Evolutionary conservation across 23 tunicate genomes (phyloP).

Genomic region (Clavelina lepadiformis): DNA sequence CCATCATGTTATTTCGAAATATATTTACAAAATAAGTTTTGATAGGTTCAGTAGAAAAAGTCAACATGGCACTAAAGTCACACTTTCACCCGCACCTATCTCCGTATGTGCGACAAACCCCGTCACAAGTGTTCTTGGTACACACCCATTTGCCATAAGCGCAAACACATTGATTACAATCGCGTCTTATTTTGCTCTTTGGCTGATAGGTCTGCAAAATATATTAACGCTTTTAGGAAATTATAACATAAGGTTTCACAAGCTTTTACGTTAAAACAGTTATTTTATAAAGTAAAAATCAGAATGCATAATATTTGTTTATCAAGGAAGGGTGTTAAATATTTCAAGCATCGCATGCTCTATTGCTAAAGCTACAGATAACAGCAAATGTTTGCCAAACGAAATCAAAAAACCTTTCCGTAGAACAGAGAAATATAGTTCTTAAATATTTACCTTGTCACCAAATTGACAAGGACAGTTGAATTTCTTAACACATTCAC

Average conservation of each 20-base stretch:
- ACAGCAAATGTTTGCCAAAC: neutral
- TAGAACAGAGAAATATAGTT: no score
- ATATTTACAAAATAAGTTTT: neutral
- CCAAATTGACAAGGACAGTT: constrained; percentile 97
- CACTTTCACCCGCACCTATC: constrained; percentile 40
- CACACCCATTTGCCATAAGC: constrained; percentile 97
- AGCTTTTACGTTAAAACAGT: no score
- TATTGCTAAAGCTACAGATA: no score
- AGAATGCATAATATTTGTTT: no score
- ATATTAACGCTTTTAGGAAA: neutral
- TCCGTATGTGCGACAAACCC: constrained; percentile 85
- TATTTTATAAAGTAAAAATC: no score
- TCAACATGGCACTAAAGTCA: neutral
- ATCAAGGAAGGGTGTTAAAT: no score
- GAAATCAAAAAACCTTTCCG: neutral
- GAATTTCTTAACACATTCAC: constrained; percentile 61
- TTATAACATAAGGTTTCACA: no score
- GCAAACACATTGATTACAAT: constrained; percentile 99
- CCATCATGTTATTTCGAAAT: neutral
- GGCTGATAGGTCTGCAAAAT: constrained; percentile 70
- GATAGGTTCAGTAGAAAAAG: neutral
- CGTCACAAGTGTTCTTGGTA: constrained; percentile 92
- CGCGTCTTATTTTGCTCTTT: constrained; percentile 93
- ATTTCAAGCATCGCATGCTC: no score
- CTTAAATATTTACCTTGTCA: constrained; percentile 39